These are phyloP conservation scores for Pteromalus puparum DNA, from an alignment of 1,140 invertebrate genomes.

Conservation along the genomic window DNA sequence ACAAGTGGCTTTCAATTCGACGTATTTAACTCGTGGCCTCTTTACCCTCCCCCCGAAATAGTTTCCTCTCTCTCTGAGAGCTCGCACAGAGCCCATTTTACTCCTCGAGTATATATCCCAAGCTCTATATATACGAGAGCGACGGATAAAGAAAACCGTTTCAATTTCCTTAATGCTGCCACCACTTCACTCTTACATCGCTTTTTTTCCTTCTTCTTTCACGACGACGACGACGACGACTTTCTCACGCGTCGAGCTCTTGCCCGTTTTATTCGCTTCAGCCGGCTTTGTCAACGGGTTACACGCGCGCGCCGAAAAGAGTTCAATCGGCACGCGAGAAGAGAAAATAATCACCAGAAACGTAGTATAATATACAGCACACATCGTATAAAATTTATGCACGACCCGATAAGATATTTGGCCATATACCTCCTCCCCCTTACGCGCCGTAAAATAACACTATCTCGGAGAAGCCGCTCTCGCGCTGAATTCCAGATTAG, in stretches of 20 bases:
- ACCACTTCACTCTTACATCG: constrained; percentile 62
- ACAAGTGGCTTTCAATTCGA: constrained; percentile 47
- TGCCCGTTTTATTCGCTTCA: constrained; percentile 58
- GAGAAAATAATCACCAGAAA: background rate
- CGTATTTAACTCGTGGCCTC: constrained; percentile 22
- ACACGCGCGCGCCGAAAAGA: background rate
- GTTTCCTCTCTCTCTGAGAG: background rate
- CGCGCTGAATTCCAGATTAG: background rate
- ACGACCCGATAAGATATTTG: background rate
- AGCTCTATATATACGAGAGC: background rate
- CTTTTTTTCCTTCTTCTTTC: constrained; percentile 47
- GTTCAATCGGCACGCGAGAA: too few species aligned
- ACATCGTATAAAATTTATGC: background rate
- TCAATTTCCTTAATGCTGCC: constrained; percentile 73
- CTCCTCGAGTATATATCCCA: background rate
- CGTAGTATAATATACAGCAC: background rate
- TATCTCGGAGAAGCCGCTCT: background rate
- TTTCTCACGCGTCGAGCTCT: constrained; percentile 42
- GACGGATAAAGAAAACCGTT: constrained; percentile 72
- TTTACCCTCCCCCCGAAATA: background rate
- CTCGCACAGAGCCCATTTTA: background rate
- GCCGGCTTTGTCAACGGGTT: background rate
- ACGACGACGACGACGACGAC: background rate
- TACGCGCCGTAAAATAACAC: background rate
- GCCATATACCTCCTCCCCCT: constrained; percentile 13